A percentile compares a stretch with the other conserved stretches of the same genome.
These are phyloP conservation scores for Gallirallus australis DNA, from an alignment of 2,797 vertebrate genomes.

Conservation along the genomic window DNA sequence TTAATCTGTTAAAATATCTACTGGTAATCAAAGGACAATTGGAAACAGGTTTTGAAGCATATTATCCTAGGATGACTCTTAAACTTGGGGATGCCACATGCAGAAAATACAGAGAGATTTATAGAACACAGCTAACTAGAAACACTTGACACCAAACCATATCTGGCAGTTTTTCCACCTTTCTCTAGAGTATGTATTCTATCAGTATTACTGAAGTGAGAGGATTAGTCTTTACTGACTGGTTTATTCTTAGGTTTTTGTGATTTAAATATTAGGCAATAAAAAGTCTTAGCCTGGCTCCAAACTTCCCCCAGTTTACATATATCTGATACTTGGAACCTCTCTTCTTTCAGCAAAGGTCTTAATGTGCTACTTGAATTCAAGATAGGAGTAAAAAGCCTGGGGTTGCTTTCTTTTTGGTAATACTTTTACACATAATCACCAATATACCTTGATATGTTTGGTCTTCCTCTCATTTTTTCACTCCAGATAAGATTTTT, in stretches of 20 bases:
- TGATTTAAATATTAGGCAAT: too few species aligned
- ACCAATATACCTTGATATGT: neutral
- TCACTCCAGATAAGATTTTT: neutral
- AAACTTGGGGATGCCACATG: neutral
- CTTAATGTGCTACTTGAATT: neutral
- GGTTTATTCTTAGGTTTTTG: too few species aligned
- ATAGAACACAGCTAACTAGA: too few species aligned
- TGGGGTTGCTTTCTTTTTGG: neutral
- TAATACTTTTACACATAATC: neutral
- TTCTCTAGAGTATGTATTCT: too few species aligned
- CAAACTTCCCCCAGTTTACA: neutral
- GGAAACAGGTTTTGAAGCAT: neutral
- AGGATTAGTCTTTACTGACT: too few species aligned
- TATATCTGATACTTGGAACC: neutral
- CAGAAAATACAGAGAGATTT: neutral
- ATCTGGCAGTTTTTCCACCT: too few species aligned
- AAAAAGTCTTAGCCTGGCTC: neutral
- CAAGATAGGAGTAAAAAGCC: too few species aligned
- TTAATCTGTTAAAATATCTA: neutral
- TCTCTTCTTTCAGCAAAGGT: neutral
- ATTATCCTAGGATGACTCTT: neutral
- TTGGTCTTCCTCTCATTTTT: neutral
- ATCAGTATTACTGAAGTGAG: too few species aligned
- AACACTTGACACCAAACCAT: too few species aligned
- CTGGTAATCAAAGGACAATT: neutral